These are phyloP conservation scores for Pseudococcus viburni DNA, from an alignment of 2,888 invertebrate species.

Conservation along the genomic window DNA sequence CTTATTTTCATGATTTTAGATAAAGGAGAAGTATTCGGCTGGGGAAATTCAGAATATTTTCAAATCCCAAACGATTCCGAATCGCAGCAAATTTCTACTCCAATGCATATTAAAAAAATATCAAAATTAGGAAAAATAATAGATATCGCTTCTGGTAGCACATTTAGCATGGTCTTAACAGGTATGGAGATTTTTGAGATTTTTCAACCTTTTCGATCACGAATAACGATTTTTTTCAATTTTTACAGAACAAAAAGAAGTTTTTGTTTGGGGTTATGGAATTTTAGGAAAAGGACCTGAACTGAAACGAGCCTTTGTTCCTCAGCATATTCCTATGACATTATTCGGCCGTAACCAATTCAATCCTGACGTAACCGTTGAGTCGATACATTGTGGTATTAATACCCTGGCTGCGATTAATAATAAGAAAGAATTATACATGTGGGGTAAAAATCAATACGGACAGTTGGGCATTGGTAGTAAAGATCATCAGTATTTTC, in stretches of 20 bases:
- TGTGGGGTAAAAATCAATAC: constrained; percentile 91
- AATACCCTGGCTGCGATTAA: constrained; percentile 87
- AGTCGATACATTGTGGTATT: constrained; percentile 80
- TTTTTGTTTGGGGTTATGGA: constrained; percentile 95
- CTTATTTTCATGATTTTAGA: constrained; percentile 73
- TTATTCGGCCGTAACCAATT: constrained; percentile 91
- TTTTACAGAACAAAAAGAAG: constrained; percentile 82
- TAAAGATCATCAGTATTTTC: constrained; percentile 87
- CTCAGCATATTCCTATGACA: constrained; percentile 82
- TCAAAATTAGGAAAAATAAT: constrained; percentile 79
- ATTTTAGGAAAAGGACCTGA: constrained; percentile 90
- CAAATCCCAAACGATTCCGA: constrained; percentile 78
- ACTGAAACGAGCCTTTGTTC: constrained; percentile 78
- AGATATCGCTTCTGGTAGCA: constrained; percentile 88
- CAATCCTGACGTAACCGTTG: constrained; percentile 79
- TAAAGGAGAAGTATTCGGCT: constrained; percentile 92
- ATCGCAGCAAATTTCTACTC: constrained; percentile 81
- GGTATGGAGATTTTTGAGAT: constrained; percentile 74
- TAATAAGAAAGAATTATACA: constrained; percentile 86
- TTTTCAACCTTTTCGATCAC: background rate
- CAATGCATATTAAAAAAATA: constrained; percentile 70
- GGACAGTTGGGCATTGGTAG: constrained; percentile 89
- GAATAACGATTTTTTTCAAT: background rate
- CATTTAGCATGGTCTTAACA: constrained; percentile 87
- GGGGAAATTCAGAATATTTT: constrained; percentile 96